Evolutionary conservation across 92 coral and sea anemone species (phyloP).

Genomic region (Epizoanthus illoricatus): DNA sequence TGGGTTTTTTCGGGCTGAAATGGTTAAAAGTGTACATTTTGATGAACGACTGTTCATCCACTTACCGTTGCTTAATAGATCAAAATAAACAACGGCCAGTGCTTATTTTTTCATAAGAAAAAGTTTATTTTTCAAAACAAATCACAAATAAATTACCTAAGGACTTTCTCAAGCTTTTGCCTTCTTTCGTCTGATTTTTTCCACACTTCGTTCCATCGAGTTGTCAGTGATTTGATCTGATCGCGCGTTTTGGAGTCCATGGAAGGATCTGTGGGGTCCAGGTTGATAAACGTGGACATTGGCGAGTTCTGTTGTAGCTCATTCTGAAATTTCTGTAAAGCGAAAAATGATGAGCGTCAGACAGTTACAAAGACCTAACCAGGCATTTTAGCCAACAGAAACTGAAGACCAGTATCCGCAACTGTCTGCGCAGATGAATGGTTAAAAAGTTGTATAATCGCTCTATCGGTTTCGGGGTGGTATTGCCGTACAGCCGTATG

Average conservation of each 20-base stretch:
- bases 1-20: too few species aligned
- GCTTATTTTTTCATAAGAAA: too few species aligned
- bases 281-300: slow-evolving; percentile 48
- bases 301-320: slow-evolving; percentile 67
- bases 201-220: slow-evolving; percentile 74
- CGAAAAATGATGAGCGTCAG: not conserved
- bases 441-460: too few species aligned
- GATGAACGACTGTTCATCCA: too few species aligned
- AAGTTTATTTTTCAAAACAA: too few species aligned
- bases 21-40: too few species aligned
- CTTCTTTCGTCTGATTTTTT: slow-evolving; percentile 78
- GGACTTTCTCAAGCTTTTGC: slow-evolving; percentile 53
- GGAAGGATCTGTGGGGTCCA: slow-evolving; percentile 64
- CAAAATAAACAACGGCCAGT: too few species aligned
- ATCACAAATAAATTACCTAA: not conserved
- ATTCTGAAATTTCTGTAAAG: slow-evolving; percentile 60
- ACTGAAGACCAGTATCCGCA: not conserved
- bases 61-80: too few species aligned
- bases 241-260: slow-evolving; percentile 60
- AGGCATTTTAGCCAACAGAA: not conserved
- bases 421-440: not conserved
- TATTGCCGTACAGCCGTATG: too few species aligned
- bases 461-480: too few species aligned
- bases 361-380: not conserved
- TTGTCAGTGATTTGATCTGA: slow-evolving; percentile 51